phyloP scores from a whole-genome alignment of 1,140 invertebrate species.

The Drosophila subpulchrella region DNA sequence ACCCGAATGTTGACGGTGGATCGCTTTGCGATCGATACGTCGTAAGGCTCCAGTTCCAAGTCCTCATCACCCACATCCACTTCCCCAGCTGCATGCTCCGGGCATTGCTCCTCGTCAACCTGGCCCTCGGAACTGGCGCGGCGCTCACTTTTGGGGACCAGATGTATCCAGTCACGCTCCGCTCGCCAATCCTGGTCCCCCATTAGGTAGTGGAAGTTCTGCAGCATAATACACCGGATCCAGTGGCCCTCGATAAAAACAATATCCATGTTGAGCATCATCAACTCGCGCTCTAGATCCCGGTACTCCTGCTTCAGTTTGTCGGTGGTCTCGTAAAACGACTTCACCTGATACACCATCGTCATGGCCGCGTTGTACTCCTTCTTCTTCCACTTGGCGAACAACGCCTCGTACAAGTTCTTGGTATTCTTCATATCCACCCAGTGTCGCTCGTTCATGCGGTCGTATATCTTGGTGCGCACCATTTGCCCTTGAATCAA shows the following conservation, averaged over 20 bases:
- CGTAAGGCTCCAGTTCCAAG: slow-evolving; percentile 21
- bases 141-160: slow-evolving; percentile 26
- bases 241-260: slow-evolving; percentile 79
- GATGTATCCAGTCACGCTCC: slow-evolving; percentile 80
- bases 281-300: slow-evolving; percentile 66
- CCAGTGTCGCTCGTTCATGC: slow-evolving; percentile 77
- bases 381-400: slow-evolving; percentile 78
- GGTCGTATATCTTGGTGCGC: slow-evolving; percentile 77
- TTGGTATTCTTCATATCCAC: slow-evolving; percentile 67
- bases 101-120: not conserved
- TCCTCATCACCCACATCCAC: not conserved
- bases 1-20: slow-evolving; percentile 70
- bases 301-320: slow-evolving; percentile 61
- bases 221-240: slow-evolving; percentile 78
- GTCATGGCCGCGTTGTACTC: slow-evolving; percentile 80
- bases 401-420: slow-evolving; percentile 67
- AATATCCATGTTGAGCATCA: slow-evolving; percentile 80
- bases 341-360: slow-evolving; percentile 72
- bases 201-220: slow-evolving; percentile 81
- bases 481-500: slow-evolving; percentile 78
- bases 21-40: slow-evolving; percentile 74
- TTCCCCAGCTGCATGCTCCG: not conserved
- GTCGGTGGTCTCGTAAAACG: slow-evolving; percentile 75
- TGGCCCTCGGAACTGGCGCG: not conserved
- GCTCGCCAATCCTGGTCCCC: slow-evolving; percentile 77